A percentile compares a stretch with the other conserved stretches of the same genome.
phyloP scores from a whole-genome alignment of 2,888 invertebrate genomes.

The Spatulosminthurus flaviceps region DNA sequence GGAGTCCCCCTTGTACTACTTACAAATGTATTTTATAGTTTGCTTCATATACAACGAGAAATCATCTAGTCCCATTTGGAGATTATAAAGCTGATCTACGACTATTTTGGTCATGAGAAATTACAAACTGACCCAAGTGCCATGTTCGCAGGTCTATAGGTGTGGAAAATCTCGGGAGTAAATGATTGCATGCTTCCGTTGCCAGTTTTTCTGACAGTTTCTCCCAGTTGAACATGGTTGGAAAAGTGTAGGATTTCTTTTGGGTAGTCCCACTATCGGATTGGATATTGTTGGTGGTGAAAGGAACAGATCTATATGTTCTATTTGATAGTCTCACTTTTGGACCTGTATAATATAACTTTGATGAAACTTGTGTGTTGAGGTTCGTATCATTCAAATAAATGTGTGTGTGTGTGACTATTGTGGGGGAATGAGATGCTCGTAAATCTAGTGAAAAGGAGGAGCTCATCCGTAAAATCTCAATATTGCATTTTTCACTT shows the following conservation, averaged over 20 bases:
- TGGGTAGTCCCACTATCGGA: not conserved
- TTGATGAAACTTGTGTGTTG: not conserved
- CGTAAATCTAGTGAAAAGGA: constrained; percentile 48
- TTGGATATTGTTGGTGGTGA: not conserved
- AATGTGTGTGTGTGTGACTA: constrained; percentile 36
- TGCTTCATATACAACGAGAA: no score
- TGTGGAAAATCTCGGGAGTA: constrained; percentile 15
- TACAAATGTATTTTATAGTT: no score
- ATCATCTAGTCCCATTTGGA: no score
- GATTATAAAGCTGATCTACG: no score
- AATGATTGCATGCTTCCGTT: constrained; percentile 20
- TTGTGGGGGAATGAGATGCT: constrained; percentile 45
- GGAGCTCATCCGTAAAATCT: constrained; percentile 49
- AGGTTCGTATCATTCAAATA: constrained; percentile 41
- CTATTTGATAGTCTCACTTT: not conserved
- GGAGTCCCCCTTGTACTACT: no score
- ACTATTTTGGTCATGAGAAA: no score
- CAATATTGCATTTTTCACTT: constrained; percentile 51
- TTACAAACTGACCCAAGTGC: no score
- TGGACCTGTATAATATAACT: not conserved
- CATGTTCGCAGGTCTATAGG: no score
- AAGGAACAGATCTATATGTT: not conserved
- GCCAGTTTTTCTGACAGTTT: not conserved
- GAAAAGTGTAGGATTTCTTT: not conserved
- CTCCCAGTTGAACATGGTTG: not conserved